phyloP scores from a whole-genome alignment of 2,113 vertebrate species.

The Tenrec ecaudatus region DNA sequence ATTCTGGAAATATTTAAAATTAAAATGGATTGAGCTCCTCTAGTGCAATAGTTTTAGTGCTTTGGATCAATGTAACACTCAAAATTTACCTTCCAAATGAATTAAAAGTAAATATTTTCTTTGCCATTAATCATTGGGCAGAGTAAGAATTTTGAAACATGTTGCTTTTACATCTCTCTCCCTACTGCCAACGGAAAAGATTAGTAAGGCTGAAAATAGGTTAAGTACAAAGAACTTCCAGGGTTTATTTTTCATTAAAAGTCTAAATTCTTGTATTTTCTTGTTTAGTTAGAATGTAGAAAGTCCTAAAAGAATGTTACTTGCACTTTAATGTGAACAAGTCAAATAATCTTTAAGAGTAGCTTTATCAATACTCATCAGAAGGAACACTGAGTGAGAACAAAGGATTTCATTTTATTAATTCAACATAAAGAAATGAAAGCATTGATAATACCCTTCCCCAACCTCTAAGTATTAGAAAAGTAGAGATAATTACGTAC shows the following conservation, averaged over 20 bases:
- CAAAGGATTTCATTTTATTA: not conserved
- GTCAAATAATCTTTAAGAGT: not conserved
- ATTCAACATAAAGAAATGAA: not conserved
- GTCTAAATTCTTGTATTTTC: not conserved
- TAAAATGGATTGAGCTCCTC: not conserved
- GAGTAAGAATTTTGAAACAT: conserved; percentile 24
- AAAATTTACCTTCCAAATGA: not conserved
- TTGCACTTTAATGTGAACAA: not conserved
- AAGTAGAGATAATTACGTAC: not conserved
- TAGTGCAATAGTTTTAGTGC: not conserved
- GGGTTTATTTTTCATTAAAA: conserved; percentile 19
- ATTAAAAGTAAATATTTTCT: not conserved
- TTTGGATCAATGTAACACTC: not conserved
- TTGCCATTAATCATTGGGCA: not conserved
- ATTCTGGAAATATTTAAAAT: not conserved
- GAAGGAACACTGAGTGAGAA: not conserved
- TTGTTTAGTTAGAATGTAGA: conserved; percentile 3
- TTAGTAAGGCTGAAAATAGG: not conserved
- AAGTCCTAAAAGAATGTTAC: not conserved
- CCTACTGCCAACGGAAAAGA: not conserved
- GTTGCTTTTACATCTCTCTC: conserved; percentile 9
- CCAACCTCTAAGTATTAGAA: not conserved
- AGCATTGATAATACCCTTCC: not conserved
- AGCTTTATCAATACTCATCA: not conserved
- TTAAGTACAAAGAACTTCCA: not conserved